Evolutionary conservation across 2,888 invertebrate genomes (phyloP).

Genomic region (Nomada fabriciana): DNA sequence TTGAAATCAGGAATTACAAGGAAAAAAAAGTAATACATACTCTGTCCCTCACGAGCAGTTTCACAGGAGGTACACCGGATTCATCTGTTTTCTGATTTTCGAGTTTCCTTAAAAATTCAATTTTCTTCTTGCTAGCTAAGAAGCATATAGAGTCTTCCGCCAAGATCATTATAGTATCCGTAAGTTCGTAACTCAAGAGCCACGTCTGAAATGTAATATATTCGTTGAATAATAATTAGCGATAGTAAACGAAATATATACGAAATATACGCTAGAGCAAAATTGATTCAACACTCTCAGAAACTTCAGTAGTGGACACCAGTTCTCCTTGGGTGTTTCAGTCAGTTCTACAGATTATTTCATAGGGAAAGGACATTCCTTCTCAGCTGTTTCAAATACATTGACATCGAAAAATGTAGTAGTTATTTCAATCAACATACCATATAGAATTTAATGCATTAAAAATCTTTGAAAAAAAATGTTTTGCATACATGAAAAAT

Average conservation of each 20-base stretch:
- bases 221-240: neutral
- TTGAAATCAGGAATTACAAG: neutral
- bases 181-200: conserved; percentile 98
- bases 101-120: conserved; percentile 96
- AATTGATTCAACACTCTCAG: no score
- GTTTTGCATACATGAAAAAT: neutral
- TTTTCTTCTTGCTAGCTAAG: conserved; percentile 98
- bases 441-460: no score
- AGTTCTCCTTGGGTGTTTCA: no score
- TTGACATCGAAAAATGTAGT: no score
- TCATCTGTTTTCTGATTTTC: conserved; percentile 92
- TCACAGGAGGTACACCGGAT: conserved; percentile 92
- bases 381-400: no score
- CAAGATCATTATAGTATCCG: conserved; percentile 97
- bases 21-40: conserved; percentile 85
- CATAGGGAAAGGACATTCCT: no score
- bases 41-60: conserved; percentile 95
- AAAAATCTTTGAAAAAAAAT: neutral
- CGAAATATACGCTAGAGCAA: no score
- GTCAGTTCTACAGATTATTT: no score
- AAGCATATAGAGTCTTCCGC: conserved; percentile 94
- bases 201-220: conserved; percentile 89
- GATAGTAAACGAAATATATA: neutral
- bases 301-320: no score
- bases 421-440: no score